Base-by-base conservation (phyloP, 2,888 invertebrate genomes). In the Drosophila percnosoma region DNA sequence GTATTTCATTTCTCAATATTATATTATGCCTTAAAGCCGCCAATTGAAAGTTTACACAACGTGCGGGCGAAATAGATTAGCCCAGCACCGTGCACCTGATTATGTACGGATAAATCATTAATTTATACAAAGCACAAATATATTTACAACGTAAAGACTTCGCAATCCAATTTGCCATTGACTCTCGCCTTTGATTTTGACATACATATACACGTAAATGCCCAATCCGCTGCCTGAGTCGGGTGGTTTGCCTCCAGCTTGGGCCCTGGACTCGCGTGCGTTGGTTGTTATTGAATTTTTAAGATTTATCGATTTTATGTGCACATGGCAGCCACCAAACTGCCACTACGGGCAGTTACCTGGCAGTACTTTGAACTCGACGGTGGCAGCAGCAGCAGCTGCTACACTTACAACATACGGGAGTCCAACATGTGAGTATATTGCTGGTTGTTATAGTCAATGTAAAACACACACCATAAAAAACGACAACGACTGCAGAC, bases 301-400 rank as follows among this genome's bases (percentile, higher is more conserved):
- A 87, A 87, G 87, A 89, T 87, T 87, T 87, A 87, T 87, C 79
- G 87, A 87, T 87, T 87, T 88, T 78, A 76, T 82, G 82, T 57
- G 80, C 73, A 68, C 74, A 72, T 68, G 65, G 53, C 57, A 57
- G 55, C 58, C 24, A 36, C 57, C 48, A 36, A 51, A 49, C 60
- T 60, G 36, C 33, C 38, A 38, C n/a, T 40, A 49, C 54, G 55
- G 67, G 54, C 54, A 59, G 55, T 57, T 70, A 64, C 75, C 67
- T 70, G 65, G 18, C 57, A 64, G 78, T 76, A 66, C 74, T 80
- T 78, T 80, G 81, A 82, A 78, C 82, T 73, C 65, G 34, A 27
- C 48, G 33, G 31, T 13, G 31, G n/a, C 33, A 58, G 36, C 49
- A 48, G 24, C 65, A 73, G 79, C 87, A 82, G 86, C 77, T 83